phyloP scores from a whole-genome alignment of 2,888 invertebrate genomes.

The Ichneumoninae sp. region DNA sequence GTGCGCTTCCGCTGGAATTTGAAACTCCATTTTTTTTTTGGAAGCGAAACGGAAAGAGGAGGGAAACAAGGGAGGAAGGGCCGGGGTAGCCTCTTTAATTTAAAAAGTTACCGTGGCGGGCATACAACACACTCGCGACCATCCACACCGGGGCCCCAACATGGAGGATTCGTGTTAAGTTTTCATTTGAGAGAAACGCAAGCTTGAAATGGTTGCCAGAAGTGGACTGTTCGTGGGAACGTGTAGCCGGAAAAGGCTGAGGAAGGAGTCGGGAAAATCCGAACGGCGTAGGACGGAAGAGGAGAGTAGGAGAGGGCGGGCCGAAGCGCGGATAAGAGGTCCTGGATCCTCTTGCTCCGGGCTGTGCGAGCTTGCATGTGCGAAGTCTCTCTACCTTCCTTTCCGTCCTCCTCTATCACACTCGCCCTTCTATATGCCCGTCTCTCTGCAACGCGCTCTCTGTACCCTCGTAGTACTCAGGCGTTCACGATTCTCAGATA shows the following conservation, averaged over 20 bases:
- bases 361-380: constrained; percentile 67
- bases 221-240: constrained; percentile 67
- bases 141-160: constrained; percentile 46
- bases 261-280: constrained; percentile 46
- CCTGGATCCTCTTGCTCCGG: constrained; percentile 64
- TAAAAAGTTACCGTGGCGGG: constrained; percentile 72
- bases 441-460: constrained; percentile 45
- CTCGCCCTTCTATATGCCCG: constrained; percentile 24
- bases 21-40: constrained; percentile 59
- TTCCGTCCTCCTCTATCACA: constrained; percentile 10
- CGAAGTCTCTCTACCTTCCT: constrained; percentile 42
- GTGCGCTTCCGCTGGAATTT: constrained; percentile 53
- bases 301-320: constrained; percentile 30
- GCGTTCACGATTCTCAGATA: constrained; percentile 72
- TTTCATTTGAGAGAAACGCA: constrained; percentile 77
- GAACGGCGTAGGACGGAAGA: constrained; percentile 30
- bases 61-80: constrained; percentile 5
- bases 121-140: constrained; percentile 25
- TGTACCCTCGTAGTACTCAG: constrained; percentile 63
- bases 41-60: constrained; percentile 24
- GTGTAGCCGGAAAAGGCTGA: constrained; percentile 27
- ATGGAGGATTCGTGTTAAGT: constrained; percentile 75
- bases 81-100: constrained; percentile 70
- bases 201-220: constrained; percentile 75
- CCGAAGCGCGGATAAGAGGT: constrained; percentile 69